Conservation (phyloP, 1,140 invertebrate genomes). For the Trialeurodes vaporariorum region DNA sequence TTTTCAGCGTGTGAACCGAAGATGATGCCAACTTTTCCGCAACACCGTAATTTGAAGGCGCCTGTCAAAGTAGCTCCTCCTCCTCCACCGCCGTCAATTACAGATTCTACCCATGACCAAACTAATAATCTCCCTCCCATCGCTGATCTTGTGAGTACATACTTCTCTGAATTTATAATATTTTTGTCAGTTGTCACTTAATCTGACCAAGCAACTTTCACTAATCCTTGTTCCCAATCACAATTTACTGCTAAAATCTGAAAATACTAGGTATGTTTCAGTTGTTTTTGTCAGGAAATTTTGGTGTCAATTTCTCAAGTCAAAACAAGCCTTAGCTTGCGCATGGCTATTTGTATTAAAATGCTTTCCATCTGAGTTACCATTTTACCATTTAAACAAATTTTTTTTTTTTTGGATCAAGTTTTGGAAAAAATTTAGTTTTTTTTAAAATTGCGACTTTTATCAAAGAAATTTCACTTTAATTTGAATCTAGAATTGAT, state of each 20-base stretch:
- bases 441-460: too few species aligned
- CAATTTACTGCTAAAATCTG: background rate
- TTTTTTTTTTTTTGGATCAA: too few species aligned
- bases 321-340: too few species aligned
- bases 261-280: background rate
- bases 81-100: slow-evolving; percentile 37
- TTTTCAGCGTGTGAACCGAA: slow-evolving; percentile 83
- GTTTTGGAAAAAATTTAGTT: too few species aligned
- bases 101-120: background rate
- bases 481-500: too few species aligned
- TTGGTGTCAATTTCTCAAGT: background rate
- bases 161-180: too few species aligned
- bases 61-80: slow-evolving; percentile 5
- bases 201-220: too few species aligned
- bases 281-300: background rate
- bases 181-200: too few species aligned
- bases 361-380: too few species aligned
- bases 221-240: background rate
- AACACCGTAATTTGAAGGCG: slow-evolving; percentile 75
- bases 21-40: slow-evolving; percentile 93
- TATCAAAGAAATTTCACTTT: too few species aligned
- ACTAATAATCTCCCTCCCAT: background rate
- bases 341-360: too few species aligned
- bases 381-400: too few species aligned
- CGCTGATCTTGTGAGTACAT: background rate